Percentiles rank a stretch among this genome's conserved stretches.
phyloP scores from a whole-genome alignment of 92 coral and sea anemone species.

The Parazoanthus swiftii region DNA sequence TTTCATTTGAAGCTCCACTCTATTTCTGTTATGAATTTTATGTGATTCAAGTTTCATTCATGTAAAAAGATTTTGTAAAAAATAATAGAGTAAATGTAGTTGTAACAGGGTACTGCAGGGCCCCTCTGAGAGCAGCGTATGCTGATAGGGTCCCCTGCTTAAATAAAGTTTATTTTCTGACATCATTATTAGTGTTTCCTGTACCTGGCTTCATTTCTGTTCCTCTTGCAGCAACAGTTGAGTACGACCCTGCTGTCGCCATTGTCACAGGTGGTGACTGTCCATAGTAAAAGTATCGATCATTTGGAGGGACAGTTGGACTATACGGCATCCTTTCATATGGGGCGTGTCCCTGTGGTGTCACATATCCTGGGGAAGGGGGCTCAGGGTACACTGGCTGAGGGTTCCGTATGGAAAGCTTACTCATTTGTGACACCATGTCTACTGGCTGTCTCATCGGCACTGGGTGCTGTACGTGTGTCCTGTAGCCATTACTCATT shows the following conservation, averaged over 20 bases:
- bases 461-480: constrained; percentile 43
- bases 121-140: no score
- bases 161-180: no score
- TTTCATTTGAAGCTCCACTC: no score
- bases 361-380: constrained; percentile 44
- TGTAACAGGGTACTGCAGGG: no score
- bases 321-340: constrained; percentile 49
- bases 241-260: constrained; percentile 26
- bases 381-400: constrained; percentile 42
- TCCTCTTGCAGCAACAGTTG: constrained; percentile 32
- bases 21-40: no score
- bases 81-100: no score
- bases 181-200: no score
- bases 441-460: constrained; percentile 59
- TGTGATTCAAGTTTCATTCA: no score
- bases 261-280: constrained; percentile 56
- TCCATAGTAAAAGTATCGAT: constrained; percentile 47
- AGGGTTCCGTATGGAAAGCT: constrained; percentile 59
- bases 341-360: constrained; percentile 18
- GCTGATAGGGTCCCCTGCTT: no score
- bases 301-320: constrained; percentile 28
- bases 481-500: constrained; percentile 31
- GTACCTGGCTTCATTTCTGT: constrained; percentile 35
- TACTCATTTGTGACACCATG: constrained; percentile 66
- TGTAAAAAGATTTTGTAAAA: no score